A percentile compares a stretch with the other conserved stretches of the same genome.
These are phyloP conservation scores for Dugesia japonica DNA, from an alignment of 2,888 invertebrate species.

Conservation along the genomic window DNA sequence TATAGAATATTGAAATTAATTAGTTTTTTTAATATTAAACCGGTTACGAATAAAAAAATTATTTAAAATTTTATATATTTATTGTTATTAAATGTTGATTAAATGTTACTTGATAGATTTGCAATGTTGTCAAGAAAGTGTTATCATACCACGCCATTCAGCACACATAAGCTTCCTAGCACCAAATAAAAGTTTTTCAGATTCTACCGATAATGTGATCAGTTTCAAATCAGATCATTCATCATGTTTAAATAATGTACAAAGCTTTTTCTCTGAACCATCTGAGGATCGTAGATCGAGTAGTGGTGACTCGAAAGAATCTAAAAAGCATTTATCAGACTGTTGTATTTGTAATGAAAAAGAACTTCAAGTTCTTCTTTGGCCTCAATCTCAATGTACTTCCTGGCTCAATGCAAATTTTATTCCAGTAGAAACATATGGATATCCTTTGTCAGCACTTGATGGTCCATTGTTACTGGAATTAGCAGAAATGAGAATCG, in stretches of 20 bases:
- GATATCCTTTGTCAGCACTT: neutral
- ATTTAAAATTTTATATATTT: too few species aligned
- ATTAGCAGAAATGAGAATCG: neutral
- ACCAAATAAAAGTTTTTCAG: neutral
- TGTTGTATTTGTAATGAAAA: neutral
- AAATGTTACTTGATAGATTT: too few species aligned
- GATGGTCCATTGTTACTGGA: neutral
- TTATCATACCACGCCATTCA: neutral
- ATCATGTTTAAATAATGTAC: neutral
- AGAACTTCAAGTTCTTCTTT: conserved; percentile 6
- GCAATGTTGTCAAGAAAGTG: neutral
- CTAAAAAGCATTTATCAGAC: neutral
- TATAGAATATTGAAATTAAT: too few species aligned
- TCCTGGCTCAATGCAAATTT: neutral
- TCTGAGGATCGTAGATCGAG: neutral
- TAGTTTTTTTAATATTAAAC: too few species aligned
- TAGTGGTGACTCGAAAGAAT: neutral
- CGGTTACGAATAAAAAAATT: too few species aligned
- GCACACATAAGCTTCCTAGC: too few species aligned
- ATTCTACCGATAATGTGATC: neutral
- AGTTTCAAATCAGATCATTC: conserved; percentile 9
- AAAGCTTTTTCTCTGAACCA: neutral
- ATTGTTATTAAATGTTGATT: too few species aligned
- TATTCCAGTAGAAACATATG: neutral
- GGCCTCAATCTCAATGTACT: neutral